Conservation (phyloP, 2,797 vertebrate genomes). For the Gymnocypris eckloni region DNA sequence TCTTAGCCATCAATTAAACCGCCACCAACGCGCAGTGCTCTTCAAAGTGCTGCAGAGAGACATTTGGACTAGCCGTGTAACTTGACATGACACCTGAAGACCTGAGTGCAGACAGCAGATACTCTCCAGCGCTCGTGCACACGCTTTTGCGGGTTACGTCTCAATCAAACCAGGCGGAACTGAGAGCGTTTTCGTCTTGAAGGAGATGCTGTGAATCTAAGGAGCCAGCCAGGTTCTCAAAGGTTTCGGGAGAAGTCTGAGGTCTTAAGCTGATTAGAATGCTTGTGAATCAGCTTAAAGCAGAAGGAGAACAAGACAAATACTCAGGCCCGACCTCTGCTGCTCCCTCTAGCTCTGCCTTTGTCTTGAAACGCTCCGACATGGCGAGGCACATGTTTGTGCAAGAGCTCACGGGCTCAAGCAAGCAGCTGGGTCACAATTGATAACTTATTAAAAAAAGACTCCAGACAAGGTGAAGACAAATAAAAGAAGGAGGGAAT, state of each 20-base stretch:
- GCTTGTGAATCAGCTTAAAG: conserved; percentile 82
- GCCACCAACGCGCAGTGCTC: not conserved
- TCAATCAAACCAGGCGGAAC: conserved; percentile 50
- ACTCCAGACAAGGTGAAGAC: conserved; percentile 43
- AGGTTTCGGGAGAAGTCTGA: conserved; percentile 65
- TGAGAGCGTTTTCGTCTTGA: conserved; percentile 25
- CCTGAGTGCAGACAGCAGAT: conserved; percentile 17
- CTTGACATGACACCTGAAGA: conserved; percentile 39
- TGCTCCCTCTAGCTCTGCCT: conserved; percentile 81
- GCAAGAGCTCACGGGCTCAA: conserved; percentile 77
- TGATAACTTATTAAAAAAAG: conserved; percentile 74
- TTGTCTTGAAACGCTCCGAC: conserved; percentile 89
- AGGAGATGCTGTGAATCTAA: not conserved
- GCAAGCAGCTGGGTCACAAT: conserved; percentile 69
- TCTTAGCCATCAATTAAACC: conserved; percentile 31
- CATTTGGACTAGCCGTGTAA: conserved; percentile 37
- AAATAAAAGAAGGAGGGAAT: conserved; percentile 62
- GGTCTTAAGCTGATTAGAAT: conserved; percentile 80
- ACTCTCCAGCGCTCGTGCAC: not conserved
- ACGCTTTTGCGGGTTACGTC: conserved; percentile 33
- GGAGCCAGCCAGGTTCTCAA: conserved; percentile 69
- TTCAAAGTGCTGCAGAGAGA: conserved; percentile 46
- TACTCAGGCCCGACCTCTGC: conserved; percentile 80
- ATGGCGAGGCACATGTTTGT: conserved; percentile 83
- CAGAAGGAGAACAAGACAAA: conserved; percentile 72